Conservation (phyloP, 2,113 vertebrate genomes). For the Myiopsitta monachus region DNA sequence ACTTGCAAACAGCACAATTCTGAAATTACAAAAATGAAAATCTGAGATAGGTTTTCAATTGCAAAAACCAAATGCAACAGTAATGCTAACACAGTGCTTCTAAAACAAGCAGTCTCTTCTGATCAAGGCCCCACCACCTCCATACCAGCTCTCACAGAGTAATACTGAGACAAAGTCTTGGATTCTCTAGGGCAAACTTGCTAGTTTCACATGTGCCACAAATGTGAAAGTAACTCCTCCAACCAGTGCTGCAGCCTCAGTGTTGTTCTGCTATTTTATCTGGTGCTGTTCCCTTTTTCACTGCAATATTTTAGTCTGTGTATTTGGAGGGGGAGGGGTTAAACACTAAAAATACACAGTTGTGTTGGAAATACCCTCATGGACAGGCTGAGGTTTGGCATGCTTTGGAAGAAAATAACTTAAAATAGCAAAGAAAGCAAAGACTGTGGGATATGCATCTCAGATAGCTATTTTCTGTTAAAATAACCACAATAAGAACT, state of each 20-base stretch:
- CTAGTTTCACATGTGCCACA: neutral
- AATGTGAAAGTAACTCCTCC: neutral
- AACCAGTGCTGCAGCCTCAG: neutral
- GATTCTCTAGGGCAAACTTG: neutral
- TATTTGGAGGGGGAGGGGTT: neutral
- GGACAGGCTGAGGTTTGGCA: neutral
- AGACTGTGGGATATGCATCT: neutral
- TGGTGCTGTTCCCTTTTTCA: neutral
- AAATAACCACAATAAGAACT: neutral
- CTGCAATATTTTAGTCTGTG: neutral
- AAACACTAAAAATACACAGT: neutral
- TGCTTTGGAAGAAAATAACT: slow-evolving; percentile 18
- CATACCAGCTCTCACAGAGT: neutral
- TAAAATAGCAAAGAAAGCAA: slow-evolving; percentile 29
- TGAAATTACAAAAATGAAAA: neutral
- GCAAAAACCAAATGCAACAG: neutral
- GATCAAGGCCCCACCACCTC: neutral
- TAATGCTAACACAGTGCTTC: neutral
- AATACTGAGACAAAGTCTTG: neutral
- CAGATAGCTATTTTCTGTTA: neutral
- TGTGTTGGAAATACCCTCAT: neutral
- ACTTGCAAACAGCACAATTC: neutral
- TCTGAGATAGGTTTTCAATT: neutral
- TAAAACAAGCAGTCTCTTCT: neutral
- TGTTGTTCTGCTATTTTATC: neutral